Evolutionary conservation across 2,797 vertebrate genomes (phyloP).

Genomic region (Hipposideros larvatus): DNA sequence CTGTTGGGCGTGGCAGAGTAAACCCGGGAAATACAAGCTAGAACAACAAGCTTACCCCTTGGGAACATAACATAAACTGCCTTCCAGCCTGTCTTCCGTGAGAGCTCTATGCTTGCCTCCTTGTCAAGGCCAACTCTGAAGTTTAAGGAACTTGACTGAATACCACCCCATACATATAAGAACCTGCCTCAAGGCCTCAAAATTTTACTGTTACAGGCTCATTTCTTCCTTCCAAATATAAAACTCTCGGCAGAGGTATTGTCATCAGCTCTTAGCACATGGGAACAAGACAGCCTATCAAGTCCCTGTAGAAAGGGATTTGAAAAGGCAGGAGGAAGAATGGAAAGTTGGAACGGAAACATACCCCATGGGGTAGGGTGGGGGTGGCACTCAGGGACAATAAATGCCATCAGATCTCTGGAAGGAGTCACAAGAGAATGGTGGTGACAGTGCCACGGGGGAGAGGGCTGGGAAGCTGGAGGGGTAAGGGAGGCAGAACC

Average conservation of each 20-base stretch:
- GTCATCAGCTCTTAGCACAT: background rate
- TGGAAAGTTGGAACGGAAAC: background rate
- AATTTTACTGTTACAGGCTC: background rate
- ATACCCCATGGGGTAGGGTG: accelerated
- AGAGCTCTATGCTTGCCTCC: background rate
- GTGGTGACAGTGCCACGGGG: background rate
- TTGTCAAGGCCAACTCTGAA: too few relatives aligned
- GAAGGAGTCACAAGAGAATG: background rate
- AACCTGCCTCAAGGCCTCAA: background rate
- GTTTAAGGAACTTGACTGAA: background rate
- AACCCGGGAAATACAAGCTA: background rate
- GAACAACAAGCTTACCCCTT: accelerated
- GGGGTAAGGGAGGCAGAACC: too few relatives aligned
- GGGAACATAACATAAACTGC: accelerated
- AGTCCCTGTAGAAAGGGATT: background rate
- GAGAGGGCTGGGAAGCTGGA: background rate
- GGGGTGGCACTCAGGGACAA: background rate
- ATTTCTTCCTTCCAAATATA: background rate
- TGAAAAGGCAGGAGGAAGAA: background rate
- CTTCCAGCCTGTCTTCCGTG: accelerated
- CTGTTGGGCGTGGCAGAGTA: background rate
- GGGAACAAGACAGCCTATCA: background rate
- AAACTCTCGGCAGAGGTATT: background rate
- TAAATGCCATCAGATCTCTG: background rate
- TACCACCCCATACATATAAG: background rate